Percentiles rank a stretch among this genome's conserved stretches.
Evolutionary conservation across 2,113 vertebrate species (phyloP).

Genomic region (Nipponia nippon): DNA sequence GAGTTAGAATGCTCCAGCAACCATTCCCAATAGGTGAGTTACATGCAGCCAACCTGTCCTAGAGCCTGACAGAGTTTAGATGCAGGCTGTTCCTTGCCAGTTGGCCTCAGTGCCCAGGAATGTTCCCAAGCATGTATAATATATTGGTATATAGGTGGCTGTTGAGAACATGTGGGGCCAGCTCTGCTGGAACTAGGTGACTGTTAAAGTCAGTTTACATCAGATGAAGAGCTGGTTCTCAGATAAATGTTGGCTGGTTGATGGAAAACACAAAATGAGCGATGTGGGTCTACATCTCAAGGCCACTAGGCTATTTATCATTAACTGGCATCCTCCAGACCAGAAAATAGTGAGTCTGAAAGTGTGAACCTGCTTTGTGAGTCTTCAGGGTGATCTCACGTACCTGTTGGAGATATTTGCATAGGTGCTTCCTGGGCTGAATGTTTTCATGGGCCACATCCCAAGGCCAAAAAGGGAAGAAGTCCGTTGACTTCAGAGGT

Average conservation of each 20-base stretch:
- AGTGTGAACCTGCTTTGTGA: background rate
- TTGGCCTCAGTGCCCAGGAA: background rate
- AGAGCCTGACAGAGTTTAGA: background rate
- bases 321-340: background rate
- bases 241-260: background rate
- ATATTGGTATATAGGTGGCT: background rate
- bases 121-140: background rate
- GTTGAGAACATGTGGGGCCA: background rate
- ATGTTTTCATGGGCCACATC: background rate
- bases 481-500: background rate
- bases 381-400: background rate
- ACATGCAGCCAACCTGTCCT: background rate
- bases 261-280: background rate
- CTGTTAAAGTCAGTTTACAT: background rate
- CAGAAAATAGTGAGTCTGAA: background rate
- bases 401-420: background rate
- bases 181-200: background rate
- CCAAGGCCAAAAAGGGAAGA: background rate
- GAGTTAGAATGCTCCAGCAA: background rate
- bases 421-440: background rate
- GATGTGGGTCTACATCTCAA: background rate
- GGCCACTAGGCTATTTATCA: background rate
- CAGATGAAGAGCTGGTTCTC: background rate
- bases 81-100: background rate
- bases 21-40: background rate